A percentile compares a stretch with the other conserved stretches of the same genome.
Evolutionary conservation across 1,140 invertebrate species (phyloP).

Genomic region (Aphis gossypii): DNA sequence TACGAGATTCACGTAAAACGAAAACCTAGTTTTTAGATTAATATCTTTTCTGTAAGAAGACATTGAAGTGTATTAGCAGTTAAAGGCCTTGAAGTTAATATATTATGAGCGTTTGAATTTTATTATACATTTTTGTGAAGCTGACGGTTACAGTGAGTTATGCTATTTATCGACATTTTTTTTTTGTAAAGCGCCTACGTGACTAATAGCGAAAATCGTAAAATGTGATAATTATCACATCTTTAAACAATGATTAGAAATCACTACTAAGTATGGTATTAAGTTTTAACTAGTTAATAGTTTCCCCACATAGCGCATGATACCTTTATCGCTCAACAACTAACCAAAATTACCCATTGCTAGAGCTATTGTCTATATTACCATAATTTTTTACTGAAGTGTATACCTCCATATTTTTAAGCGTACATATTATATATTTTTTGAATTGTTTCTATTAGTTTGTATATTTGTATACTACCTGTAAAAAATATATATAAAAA

Average conservation of each 20-base stretch:
- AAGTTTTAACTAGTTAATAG: not conserved
- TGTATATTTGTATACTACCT: not conserved
- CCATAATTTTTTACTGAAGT: not conserved
- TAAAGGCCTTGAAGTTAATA: not conserved
- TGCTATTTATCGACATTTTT: not conserved
- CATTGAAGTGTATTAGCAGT: not conserved
- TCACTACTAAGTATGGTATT: not conserved
- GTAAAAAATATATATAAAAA: not conserved
- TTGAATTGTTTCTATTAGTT: too few relatives aligned
- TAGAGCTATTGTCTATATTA: not conserved
- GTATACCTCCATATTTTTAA: not conserved
- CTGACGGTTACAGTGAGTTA: not conserved
- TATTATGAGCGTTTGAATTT: slow-evolving; percentile 4
- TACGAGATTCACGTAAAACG: not conserved
- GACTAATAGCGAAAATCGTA: not conserved
- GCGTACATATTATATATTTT: not conserved
- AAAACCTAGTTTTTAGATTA: not conserved
- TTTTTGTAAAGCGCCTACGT: not conserved
- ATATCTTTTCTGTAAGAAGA: not conserved
- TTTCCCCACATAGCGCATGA: not conserved
- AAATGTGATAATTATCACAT: not conserved
- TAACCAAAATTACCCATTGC: not conserved
- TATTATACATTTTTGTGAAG: not conserved
- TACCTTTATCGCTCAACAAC: not conserved
- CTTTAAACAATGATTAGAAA: not conserved